phyloP scores from a whole-genome alignment of 2,113 vertebrate genomes.

The Ceuthmochares aereus region DNA sequence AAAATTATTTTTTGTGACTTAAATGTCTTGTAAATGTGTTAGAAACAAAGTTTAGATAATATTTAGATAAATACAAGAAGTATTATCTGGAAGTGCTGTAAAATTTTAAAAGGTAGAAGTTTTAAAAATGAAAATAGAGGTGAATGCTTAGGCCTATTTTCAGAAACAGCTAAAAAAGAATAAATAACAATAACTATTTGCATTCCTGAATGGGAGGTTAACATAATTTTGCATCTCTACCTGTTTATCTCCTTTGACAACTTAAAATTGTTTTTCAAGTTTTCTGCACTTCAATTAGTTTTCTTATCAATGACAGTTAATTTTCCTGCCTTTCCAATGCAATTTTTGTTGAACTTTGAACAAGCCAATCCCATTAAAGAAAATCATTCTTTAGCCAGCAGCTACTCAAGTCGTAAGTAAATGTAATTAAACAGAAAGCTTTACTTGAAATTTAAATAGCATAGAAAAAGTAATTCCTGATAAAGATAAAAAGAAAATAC shows the following conservation, averaged over 20 bases:
- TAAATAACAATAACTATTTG: not conserved
- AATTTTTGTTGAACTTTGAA: not conserved
- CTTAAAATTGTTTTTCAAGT: not conserved
- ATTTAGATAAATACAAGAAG: not conserved
- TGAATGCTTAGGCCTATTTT: not conserved
- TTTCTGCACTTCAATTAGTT: not conserved
- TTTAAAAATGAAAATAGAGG: not conserved
- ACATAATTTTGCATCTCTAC: not conserved
- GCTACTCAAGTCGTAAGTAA: not conserved
- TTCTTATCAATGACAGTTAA: not conserved
- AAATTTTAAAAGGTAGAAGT: not conserved
- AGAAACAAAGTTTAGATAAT: not conserved
- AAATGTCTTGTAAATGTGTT: not conserved
- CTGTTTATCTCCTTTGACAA: not conserved
- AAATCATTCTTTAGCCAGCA: not conserved
- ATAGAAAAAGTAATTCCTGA: not conserved
- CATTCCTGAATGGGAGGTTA: not conserved
- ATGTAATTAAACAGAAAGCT: not conserved
- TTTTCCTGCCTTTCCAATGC: not conserved
- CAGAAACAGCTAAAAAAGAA: not conserved
- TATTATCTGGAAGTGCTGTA: not conserved
- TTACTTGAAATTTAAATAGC: not conserved
- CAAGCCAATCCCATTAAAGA: not conserved
- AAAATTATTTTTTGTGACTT: not conserved
- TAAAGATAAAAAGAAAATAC: not conserved